These are phyloP conservation scores for Cossypha polioptera DNA, from an alignment of 2,797 vertebrate genomes.

Conservation along the genomic window DNA sequence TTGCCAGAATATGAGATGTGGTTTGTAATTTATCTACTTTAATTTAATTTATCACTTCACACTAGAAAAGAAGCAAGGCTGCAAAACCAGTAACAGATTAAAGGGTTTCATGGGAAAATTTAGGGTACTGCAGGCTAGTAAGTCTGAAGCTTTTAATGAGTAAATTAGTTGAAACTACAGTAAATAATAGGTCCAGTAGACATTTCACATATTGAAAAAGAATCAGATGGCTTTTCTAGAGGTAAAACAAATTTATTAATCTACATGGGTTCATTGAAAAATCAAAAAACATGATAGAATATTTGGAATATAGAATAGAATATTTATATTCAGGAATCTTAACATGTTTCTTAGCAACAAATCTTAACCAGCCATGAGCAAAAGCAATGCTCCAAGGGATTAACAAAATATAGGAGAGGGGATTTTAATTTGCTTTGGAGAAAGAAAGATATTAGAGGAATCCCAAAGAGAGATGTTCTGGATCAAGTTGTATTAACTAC, in stretches of 20 bases:
- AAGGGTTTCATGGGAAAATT: not conserved
- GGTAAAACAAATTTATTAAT: not conserved
- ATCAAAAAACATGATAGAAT: not conserved
- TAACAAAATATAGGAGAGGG: not conserved
- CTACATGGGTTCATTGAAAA: not conserved
- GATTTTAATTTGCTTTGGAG: not conserved
- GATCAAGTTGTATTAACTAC: not conserved
- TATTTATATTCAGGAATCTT: not conserved
- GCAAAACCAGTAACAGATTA: not conserved
- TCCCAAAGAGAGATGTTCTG: not conserved
- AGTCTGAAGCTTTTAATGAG: not conserved
- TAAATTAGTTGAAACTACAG: not conserved
- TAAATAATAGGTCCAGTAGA: not conserved
- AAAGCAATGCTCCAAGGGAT: not conserved
- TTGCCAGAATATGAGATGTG: not conserved
- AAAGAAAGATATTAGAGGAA: not conserved
- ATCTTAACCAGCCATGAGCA: not conserved
- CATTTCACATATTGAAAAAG: not conserved
- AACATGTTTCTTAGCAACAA: not conserved
- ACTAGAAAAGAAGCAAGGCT: not conserved
- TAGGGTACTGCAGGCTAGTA: not conserved
- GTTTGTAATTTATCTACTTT: not conserved
- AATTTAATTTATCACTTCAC: not conserved
- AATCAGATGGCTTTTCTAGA: not conserved
- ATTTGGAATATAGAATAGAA: no score